Base-by-base conservation (phyloP, 2,797 vertebrate species). In the Psittacula derbiana region DNA sequence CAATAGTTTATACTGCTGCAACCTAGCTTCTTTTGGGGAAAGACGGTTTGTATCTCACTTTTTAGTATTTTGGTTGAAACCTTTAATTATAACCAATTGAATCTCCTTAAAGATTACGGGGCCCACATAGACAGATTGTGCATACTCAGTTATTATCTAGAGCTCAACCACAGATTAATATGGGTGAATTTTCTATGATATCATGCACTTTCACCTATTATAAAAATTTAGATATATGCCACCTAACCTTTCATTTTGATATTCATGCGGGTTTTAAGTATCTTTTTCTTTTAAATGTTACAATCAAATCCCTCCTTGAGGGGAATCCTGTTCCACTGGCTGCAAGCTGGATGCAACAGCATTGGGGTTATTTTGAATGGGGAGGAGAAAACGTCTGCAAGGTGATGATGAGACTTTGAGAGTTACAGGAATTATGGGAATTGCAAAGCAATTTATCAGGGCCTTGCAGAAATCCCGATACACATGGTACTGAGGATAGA, bases 81-180 rank as follows among this genome's bases (percentile, higher is more conserved):
- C 80, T 88, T 95, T 93, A 96, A 96, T 96, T 96, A 94, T 81
- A 94, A 92, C 50, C 76, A 92, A 90, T 84, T 97, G 95, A 91
- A 90, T 92, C 76, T 90, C 80, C 80, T 91, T 81, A 79, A 96
- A 97, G 87, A 96, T 92, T 96, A 92, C 55, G 87, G 87, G 89
- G 87, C 73, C 92, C 69, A 88, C 79, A 86, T 47, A 96, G 93
- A 93, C 91, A 86, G 85, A 69, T 66, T 69, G 69, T 75, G 57
- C 74, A 81, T 88, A 94, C 80, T 85, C 76, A 88, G 82, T 94
- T 62, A 96, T 96, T 96, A 96, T 91, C 87, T 86, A 86, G 70
- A 93, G 60, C 92, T 96, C 82, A 93, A 75, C 62, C 60, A 80
- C n/a, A 93, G 89, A 96, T 84, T 91, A 95, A 90, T 86, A 82